A percentile compares a stretch with the other conserved stretches of the same genome.
These are phyloP conservation scores for Argynnis bischoffii DNA, from an alignment of 2,888 invertebrate genomes.

Conservation along the genomic window DNA sequence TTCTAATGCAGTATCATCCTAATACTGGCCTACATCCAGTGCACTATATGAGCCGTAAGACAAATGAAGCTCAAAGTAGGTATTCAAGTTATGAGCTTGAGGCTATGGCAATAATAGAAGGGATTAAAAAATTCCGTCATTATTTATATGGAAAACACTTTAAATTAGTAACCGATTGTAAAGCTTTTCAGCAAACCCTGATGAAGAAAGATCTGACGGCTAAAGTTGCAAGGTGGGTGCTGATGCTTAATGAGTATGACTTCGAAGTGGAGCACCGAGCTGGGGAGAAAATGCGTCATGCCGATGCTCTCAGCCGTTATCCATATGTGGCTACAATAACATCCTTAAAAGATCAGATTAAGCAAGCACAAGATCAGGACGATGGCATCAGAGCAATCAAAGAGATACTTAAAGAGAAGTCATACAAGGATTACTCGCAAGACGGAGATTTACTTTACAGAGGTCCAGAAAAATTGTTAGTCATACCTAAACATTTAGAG, in stretches of 20 bases:
- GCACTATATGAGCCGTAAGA: constrained; percentile 35
- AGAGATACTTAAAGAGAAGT: no score
- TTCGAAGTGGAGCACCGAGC: constrained; percentile 43
- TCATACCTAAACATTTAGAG: no score
- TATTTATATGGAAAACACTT: constrained; percentile 42
- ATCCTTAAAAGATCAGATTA: constrained; percentile 42
- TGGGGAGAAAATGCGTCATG: constrained; percentile 46
- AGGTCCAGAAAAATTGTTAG: no score
- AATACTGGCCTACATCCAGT: no score
- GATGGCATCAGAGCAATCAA: no score
- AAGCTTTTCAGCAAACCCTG: constrained; percentile 42
- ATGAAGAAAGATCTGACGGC: constrained; percentile 45
- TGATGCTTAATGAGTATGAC: constrained; percentile 15
- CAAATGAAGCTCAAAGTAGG: constrained; percentile 32
- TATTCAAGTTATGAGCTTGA: constrained; percentile 42
- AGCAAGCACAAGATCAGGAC: no score
- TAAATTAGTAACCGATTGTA: constrained; percentile 43
- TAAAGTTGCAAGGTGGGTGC: constrained; percentile 44
- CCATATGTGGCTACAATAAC: constrained; percentile 47
- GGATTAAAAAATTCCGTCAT: constrained; percentile 40
- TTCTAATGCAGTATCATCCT: no score
- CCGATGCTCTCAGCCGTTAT: constrained; percentile 45
- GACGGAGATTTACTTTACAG: no score
- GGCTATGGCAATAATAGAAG: constrained; percentile 39
- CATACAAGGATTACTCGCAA: no score